Evolutionary conservation across 2,113 vertebrate species (phyloP).

Genomic region (Pygoscelis adeliae): DNA sequence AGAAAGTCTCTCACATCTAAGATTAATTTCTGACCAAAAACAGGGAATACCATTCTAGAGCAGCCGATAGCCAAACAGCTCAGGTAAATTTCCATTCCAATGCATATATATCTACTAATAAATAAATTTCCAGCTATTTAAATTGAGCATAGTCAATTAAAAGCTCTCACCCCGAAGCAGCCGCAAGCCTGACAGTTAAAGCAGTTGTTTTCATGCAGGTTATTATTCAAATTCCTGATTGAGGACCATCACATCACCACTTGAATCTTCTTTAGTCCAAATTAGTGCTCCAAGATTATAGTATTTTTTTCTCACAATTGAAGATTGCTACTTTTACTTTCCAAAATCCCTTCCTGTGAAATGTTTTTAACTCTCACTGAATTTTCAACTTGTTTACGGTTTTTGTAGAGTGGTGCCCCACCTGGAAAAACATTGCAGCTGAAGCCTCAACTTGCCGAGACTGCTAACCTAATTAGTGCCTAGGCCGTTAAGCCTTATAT

Average conservation of each 20-base stretch:
- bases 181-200: not conserved
- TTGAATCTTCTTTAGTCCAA: not conserved
- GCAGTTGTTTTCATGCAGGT: not conserved
- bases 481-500: not conserved
- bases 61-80: not conserved
- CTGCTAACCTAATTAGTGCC: not conserved
- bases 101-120: not conserved
- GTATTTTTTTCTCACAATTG: not conserved
- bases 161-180: not conserved
- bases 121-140: not conserved
- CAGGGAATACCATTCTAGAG: not conserved
- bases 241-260: not conserved
- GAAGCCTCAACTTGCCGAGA: not conserved
- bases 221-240: not conserved
- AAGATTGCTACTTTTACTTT: not conserved
- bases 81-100: not conserved
- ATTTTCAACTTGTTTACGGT: not conserved
- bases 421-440: not conserved
- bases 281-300: not conserved
- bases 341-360: not conserved
- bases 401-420: not conserved
- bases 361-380: not conserved
- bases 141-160: not conserved
- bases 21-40: not conserved
- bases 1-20: not conserved